Evolutionary conservation across 1,140 invertebrate species (phyloP), one percentile per base, ranked within the genome.

Genomic region (Drosophila seguyi): DNA sequence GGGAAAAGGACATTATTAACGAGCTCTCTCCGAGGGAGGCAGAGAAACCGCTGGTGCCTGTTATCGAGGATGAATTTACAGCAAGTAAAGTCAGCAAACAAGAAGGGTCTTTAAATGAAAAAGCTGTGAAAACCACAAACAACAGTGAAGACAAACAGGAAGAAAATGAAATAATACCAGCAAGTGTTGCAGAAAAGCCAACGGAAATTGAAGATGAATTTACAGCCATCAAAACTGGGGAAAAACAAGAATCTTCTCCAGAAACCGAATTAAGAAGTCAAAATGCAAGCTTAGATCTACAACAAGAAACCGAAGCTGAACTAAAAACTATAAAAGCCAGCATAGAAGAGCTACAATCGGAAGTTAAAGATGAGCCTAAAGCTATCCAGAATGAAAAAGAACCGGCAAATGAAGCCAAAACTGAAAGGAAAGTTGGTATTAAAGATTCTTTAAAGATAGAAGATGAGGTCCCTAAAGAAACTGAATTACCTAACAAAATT

Each of bases 171-270:
- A 2, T 10, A n/a, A 3, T 22, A 0, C 1, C 7, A 5, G 22
- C 6, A 36, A 38, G 14, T 25, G 10, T 13, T 2, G 16, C 10
- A 13, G 53, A 25, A 3, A 39, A 39, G 22, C 10, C 34, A 39
- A 2, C 20, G 2, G 48, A 62, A 41, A 20, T 62, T n/a, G 60
- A 55, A 39, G 36, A 62, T 41, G 48, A 55, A 39, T 29, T 39
- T 38, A 39, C 22, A 52, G 47, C 34, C 11, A 41, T 41, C 6
- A 62, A 55, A 29, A 4, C n/a, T 20, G 22, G 8, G 0, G n/a
- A 1, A 0, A 6, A 39, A 16, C 8, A 5, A 2, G 53, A 39
- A 5, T 13, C 34, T 39, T n/a, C 20, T 4, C 14, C 16, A n/a
- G 18, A 63, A 20, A 39, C 20, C n/a, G 25, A 34, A 57, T 34